Evolutionary conservation across 2,888 invertebrate species (phyloP), one percentile per base, ranked within the genome.

Genomic region (Perizoma flavofasciatum): DNA sequence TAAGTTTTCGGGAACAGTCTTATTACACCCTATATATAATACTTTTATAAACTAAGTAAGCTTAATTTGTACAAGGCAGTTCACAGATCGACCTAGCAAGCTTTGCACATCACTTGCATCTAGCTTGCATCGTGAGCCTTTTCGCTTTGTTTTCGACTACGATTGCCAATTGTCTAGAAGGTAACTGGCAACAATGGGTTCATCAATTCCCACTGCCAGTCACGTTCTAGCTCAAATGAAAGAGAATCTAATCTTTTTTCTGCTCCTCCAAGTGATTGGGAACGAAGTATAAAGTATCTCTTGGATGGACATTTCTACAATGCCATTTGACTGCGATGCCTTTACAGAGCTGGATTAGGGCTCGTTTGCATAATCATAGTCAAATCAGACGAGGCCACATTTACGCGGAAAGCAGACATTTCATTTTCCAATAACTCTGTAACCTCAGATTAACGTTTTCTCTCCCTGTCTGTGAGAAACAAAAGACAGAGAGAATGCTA

Each of bases 241-340:
- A 81, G 83, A 82, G 83, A 85, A 87, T 86, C 84, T 85, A 85
- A 85, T 86, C 81, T 86, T 82, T 84, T 83, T 83, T 83, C 79
- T 77, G 75, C 78, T 74, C 74, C 71, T 74, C 71, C 68, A 78
- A 81, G 80, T 83, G 83, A 84, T 86, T 85, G 84, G 81, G 72
- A 70, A 67, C 74, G 71, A 77, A 74, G 74, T 78, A 80, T 81
- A 80, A 83, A 81, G 77, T 83, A 37, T 37, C 37, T 37, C 37
- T 77, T 61, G 70, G 72, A 78, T 78, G 75, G 75, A 77, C 75
- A 68, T 75, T 75, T 74, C 71, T 70, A 78, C 79, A 81, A 77
- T 78, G 77, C 72, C 70, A 75, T 83, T 82, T 82, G 81, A 83
- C 80, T 80, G 75, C 69, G 79, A 75, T 73, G 65, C 73, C 72